phyloP scores from a whole-genome alignment of 2,797 vertebrate genomes.

The Numenius phaeopus region DNA sequence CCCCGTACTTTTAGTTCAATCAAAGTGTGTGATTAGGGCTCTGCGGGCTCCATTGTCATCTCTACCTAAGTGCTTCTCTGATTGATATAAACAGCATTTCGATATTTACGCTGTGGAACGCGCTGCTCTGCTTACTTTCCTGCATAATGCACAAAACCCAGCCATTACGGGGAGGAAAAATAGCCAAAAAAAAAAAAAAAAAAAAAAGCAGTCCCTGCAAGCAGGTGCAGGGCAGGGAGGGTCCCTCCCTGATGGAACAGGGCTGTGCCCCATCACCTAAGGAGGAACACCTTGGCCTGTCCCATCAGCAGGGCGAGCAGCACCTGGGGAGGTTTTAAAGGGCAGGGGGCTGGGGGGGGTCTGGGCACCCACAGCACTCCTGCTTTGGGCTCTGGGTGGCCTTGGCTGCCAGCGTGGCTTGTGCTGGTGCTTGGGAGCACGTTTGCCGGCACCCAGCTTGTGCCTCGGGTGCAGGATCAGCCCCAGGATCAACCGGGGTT shows the following conservation, averaged over 20 bases:
- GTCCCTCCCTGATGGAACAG: background rate
- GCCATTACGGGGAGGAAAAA: background rate
- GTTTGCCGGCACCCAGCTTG: accelerated
- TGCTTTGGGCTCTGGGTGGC: accelerated
- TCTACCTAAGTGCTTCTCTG: constrained; percentile 45
- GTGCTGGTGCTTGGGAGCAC: accelerated
- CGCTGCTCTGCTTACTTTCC: background rate
- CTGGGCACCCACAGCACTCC: accelerated
- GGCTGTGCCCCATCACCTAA: background rate
- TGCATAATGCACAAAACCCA: background rate
- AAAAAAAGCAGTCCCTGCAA: background rate
- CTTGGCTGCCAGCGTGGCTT: accelerated
- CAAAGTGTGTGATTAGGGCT: constrained; percentile 35
- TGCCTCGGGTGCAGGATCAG: accelerated
- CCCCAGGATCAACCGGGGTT: no score
- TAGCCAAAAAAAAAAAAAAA: no score
- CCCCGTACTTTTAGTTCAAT: background rate
- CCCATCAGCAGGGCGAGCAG: background rate
- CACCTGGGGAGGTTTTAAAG: background rate
- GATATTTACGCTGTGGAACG: background rate
- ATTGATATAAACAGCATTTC: constrained; percentile 14
- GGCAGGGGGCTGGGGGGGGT: accelerated
- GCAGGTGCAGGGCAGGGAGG: background rate
- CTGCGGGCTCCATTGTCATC: constrained; percentile 17
- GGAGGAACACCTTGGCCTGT: background rate